phyloP scores from a whole-genome alignment of 2,113 vertebrate genomes.

The Antechinus stuartii region DNA sequence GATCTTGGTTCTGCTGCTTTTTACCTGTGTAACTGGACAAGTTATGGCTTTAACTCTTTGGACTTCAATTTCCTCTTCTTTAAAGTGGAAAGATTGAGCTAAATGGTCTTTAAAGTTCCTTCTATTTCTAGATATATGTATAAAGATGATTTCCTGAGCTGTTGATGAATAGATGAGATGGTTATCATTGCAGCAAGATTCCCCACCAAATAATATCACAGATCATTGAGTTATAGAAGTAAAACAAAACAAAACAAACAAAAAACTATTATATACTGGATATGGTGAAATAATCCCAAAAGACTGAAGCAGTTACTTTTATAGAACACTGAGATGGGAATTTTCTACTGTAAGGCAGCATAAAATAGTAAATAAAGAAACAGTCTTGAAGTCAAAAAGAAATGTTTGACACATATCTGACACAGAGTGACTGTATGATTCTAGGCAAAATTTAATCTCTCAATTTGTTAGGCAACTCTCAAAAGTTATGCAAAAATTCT shows the following conservation, averaged over 20 bases:
- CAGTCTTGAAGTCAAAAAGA: background rate
- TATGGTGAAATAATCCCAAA: background rate
- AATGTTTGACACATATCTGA: background rate
- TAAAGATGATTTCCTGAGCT: background rate
- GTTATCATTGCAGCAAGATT: background rate
- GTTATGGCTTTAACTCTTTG: background rate
- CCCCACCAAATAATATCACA: background rate
- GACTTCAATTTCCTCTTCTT: background rate
- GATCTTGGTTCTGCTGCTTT: background rate
- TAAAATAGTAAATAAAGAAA: background rate
- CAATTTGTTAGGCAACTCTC: background rate
- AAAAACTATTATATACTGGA: background rate
- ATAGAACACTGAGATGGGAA: background rate
- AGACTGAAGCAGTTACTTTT: background rate
- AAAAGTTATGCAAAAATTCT: background rate
- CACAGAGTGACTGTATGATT: background rate
- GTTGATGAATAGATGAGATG: background rate
- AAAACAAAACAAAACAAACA: background rate
- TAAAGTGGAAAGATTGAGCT: background rate
- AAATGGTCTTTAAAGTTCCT: background rate
- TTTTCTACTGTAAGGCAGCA: background rate
- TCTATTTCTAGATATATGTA: background rate
- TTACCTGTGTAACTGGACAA: background rate
- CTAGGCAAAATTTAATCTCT: background rate
- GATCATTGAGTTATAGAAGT: background rate